Percentiles rank a stretch among this genome's conserved stretches.
These are phyloP conservation scores for Tadarida brasiliensis DNA, from an alignment of 2,797 vertebrate species.

Conservation along the genomic window DNA sequence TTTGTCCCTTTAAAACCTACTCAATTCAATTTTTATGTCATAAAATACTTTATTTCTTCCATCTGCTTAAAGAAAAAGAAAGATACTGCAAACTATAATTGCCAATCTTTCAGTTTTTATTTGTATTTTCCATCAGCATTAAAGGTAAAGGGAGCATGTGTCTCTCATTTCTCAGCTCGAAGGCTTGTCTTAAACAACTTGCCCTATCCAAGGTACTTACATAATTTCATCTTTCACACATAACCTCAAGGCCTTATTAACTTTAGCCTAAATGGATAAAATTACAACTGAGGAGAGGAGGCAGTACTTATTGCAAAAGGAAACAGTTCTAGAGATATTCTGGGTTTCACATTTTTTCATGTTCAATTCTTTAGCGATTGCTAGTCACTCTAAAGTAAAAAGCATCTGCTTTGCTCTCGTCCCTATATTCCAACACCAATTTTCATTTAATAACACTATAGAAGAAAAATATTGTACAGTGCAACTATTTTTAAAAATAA, in stretches of 20 bases:
- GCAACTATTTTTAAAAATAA: neutral
- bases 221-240: constrained; percentile 56
- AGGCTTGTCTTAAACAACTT: neutral
- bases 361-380: neutral
- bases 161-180: neutral
- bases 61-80: neutral
- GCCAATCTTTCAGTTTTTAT: neutral
- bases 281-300: constrained; percentile 40
- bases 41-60: neutral
- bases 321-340: neutral
- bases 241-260: constrained; percentile 47
- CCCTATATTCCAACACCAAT: neutral
- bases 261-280: constrained; percentile 49
- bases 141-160: neutral
- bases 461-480: neutral
- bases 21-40: constrained; percentile 2
- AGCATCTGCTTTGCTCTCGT: neutral
- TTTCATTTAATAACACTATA: neutral
- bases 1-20: constrained; percentile 64
- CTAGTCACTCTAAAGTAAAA: neutral
- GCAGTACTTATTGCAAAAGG: neutral
- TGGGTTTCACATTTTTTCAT: neutral
- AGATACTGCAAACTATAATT: neutral
- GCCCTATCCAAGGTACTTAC: neutral
- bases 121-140: neutral